Evolutionary conservation across 2,797 vertebrate genomes (phyloP), one percentile per base, ranked within the genome.

Genomic region (Neoniphon sammara): DNA sequence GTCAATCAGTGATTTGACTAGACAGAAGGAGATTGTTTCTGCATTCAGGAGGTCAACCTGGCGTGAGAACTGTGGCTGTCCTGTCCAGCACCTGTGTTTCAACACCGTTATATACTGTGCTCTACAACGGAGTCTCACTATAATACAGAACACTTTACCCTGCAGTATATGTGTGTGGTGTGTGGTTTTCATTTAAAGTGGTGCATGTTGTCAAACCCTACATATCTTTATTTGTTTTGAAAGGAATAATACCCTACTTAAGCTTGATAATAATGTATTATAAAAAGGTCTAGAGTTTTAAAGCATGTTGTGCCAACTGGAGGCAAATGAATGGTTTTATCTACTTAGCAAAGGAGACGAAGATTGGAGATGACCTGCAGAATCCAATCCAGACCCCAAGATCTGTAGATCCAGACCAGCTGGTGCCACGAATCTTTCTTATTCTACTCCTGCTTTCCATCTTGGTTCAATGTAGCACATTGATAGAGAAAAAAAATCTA

Each of bases 301-400:
- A 58, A 67, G 55, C 66, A 66, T 27, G 34, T 70, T 73, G 54
- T 76, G 85, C 77, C 80, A 88, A 81, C 57, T 84, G 46, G 78
- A 86, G 15, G 65, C 69, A 83, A 81, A 68, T 80, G 64, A 88
- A 90, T 85, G 60, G 83, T 85, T 87, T 84, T 54, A 83, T 87
- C 81, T 86, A 72, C 66, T 64, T 56, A 57, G 59, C 64, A 70
- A 77, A 39, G n/a, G 25, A 88, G 81, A 90, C 54, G 6, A 31
- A 88, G 81, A 92, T 90, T 89, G 78, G 61, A 91, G 70, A 50
- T 52, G 86, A 91, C 82, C 39, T 46, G 20, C 50, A 67, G 90
- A 94, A 94, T 91, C 57, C 1, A 83, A 79, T 82, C 90, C 92
- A 94, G 91, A 91, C 83, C 50, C 53, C 49, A 62, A 42, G 56